phyloP scores from a whole-genome alignment of 2,888 invertebrate species.

The Calameuta pallipes region DNA sequence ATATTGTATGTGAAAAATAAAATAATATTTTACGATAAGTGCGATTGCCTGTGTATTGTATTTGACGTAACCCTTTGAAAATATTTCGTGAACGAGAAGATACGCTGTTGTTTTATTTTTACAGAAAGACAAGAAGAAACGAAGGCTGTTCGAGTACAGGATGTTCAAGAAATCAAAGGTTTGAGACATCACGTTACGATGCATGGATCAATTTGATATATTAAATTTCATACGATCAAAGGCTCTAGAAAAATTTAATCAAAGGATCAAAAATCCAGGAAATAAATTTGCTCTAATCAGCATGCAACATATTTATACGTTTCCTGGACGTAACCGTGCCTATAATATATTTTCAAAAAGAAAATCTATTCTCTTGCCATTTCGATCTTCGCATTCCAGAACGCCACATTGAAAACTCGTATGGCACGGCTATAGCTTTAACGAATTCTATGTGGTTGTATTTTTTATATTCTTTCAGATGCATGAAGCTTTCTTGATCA shows the following conservation, averaged over 20 bases:
- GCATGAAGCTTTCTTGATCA: constrained; percentile 63
- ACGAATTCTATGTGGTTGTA: constrained; percentile 42
- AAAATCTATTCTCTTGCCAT: not conserved
- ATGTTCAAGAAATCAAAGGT: constrained; percentile 65
- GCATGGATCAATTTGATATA: constrained; percentile 45
- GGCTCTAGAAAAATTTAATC: not conserved
- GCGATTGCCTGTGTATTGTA: not conserved
- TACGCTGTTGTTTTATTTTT: constrained; percentile 41
- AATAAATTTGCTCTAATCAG: not conserved
- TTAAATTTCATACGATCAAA: constrained; percentile 15
- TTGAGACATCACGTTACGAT: constrained; percentile 51
- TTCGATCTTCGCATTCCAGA: not conserved
- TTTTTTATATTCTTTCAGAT: constrained; percentile 64
- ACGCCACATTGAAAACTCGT: not conserved
- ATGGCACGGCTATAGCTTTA: not conserved
- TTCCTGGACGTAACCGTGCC: not conserved
- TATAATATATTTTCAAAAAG: not conserved
- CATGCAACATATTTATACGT: not conserved
- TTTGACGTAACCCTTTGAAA: constrained; percentile 21
- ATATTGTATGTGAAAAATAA: not conserved
- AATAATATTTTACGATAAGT: not conserved
- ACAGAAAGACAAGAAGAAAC: constrained; percentile 58
- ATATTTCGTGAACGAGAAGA: constrained; percentile 28
- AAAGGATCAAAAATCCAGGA: not conserved
- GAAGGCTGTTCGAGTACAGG: constrained; percentile 56